Conservation (phyloP, 1,140 invertebrate species). For the Drosophila paulistorum region DNA sequence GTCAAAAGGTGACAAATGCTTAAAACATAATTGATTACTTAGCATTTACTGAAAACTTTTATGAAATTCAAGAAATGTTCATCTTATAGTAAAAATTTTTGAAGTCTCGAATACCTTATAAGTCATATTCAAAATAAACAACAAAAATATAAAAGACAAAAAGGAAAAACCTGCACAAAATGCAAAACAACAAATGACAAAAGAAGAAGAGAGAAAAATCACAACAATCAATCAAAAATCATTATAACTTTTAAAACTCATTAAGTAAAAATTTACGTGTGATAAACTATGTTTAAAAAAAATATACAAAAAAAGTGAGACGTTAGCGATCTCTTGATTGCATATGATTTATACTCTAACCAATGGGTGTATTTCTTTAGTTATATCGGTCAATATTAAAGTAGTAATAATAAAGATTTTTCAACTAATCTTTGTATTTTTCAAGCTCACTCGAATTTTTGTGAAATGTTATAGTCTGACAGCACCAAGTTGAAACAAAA, state of each 20-base stretch:
- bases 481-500: no score
- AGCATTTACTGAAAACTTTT: background rate
- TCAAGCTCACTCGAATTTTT: no score
- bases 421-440: no score
- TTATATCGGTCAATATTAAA: background rate
- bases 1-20: background rate
- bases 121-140: background rate
- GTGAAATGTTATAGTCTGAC: no score
- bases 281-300: slow-evolving; percentile 37
- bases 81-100: slow-evolving; percentile 27
- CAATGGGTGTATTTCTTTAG: background rate
- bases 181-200: slow-evolving; percentile 13
- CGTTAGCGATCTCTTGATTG: background rate
- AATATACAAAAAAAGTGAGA: slow-evolving; percentile 21
- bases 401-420: no score
- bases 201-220: slow-evolving; percentile 31
- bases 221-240: slow-evolving; percentile 55
- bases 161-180: slow-evolving; percentile 10
- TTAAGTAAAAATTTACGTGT: slow-evolving; percentile 36
- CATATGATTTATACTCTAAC: background rate
- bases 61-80: no score
- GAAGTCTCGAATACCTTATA: background rate
- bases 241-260: slow-evolving; percentile 45
- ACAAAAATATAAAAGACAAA: slow-evolving; percentile 1
- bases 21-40: slow-evolving; percentile 18